phyloP scores from a whole-genome alignment of 2,888 invertebrate species.

The Stenotaenia linearis region DNA sequence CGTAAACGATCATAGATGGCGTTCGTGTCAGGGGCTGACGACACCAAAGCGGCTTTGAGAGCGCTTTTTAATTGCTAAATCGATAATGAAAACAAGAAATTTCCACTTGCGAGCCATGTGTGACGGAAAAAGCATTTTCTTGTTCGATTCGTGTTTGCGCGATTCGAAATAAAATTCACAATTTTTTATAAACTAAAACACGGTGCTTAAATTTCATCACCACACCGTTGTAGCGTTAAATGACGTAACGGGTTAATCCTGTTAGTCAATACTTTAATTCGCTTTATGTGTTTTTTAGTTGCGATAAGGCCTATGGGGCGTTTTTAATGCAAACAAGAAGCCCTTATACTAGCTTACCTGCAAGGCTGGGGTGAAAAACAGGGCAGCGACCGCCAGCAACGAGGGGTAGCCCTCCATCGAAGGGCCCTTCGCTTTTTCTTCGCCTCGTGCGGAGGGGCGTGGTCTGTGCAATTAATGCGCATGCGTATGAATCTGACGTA shows the following conservation, averaged over 20 bases:
- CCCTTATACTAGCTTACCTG: not conserved
- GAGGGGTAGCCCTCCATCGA: not conserved
- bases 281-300: not conserved
- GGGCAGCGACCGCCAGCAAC: not conserved
- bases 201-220: not conserved
- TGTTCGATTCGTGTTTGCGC: not conserved
- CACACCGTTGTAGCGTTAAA: not conserved
- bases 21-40: not conserved
- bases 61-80: not conserved
- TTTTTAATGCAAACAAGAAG: not conserved
- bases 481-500: not conserved
- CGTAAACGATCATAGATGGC: not conserved
- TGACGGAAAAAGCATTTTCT: not conserved
- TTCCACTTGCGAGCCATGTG: not conserved
- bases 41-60: not conserved
- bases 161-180: too few relatives aligned
- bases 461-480: not conserved
- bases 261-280: not conserved
- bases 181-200: too few relatives aligned
- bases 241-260: not conserved
- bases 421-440: not conserved
- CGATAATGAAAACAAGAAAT: not conserved
- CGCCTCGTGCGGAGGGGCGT: not conserved
- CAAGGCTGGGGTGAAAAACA: not conserved
- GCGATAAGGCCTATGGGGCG: not conserved